Base-by-base conservation (phyloP, 1,140 invertebrate species). In the Homarus americanus region DNA sequence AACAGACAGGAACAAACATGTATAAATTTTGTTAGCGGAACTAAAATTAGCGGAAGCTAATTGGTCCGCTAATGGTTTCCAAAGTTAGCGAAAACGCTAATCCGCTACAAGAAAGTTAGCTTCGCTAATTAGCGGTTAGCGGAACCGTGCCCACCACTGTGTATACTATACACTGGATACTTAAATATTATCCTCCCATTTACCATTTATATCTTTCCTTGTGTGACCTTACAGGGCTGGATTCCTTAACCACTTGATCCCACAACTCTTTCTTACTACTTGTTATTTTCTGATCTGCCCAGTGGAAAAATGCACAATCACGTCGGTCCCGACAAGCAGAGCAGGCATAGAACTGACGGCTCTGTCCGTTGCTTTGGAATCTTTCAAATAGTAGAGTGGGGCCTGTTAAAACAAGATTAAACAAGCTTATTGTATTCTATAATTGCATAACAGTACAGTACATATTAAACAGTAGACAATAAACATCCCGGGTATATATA, bases 351-450 rank as follows among this genome's bases (percentile, higher is more conserved):
- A 82, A 90, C 24, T 32, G 24, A 0, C 88, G 66, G 12, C 80
- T 90, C n/a, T 58, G 28, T 40, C 88, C 80, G 41, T 75, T 75
- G 5, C 20, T 34, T 1, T 78, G 80, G 44, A 63, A 83, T 41
- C 88, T 82, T 53, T 90, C 88, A 78, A 90, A 90, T 49, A 90
- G n/a, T 17, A 90, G 38, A 17, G 88, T 83, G 40, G 88, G 88
- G 15, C 88, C 88, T 90, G 88, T 2, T 7, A 32, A 12, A 24
- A 32, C 5, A 32, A 32, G 32, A 9, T 4, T 28, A 5, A 69
- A 69, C 28, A 63, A 63, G 15, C 15, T 49, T 10, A 49, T 49
- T 49, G 15, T 49, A 49, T 49, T 15, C 7, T 49, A 10, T 10
- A 15, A 49, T 49, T 49, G 9, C 7, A 7, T 10, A 10, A 63